Base-by-base conservation (phyloP, 2,888 invertebrate genomes). In the Athalia circularis region DNA sequence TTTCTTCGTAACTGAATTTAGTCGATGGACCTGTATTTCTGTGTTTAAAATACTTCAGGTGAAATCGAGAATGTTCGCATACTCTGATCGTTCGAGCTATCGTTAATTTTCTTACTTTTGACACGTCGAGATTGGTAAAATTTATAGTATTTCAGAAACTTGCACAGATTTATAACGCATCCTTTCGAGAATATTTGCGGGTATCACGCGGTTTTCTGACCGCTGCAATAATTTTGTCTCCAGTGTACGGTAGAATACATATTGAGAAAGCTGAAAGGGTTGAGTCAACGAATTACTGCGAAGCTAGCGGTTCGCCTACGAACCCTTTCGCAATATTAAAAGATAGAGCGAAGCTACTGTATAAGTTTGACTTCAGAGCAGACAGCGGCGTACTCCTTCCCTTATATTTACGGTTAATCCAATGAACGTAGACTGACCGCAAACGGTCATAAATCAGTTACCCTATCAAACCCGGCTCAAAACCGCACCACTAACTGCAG, bases 391-490 rank as follows among this genome's bases (percentile, higher is more conserved):
- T 47, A 8, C 74, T 13, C 11, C 75, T 62, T 62, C 75, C 78
- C 65, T 78, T 61, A 78, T 29, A 79, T 29, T 72, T 61, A 75
- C 75, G 81, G 84, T 87, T 86, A 86, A 86, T 86, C 86, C 85
- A 82, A 81, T 80, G 84, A 85, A 85, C 85, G 80, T 85, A 84
- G 81, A 80, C 78, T 82, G 79, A 85, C 85, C 85, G 81, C 86
- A 85, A 86, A 86, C 84, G 81, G 77, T 79, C 84, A 84, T 87
- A 86, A 87, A 88, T 88, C 87, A 83, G 48, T 15, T 48, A 61
- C 70, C 67, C 72, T 77, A 77, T 64, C 77, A 77, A 65, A 67
- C 65, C 77, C 79, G 79, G 79, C 79, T 79, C 80, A 79, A 80
- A 80, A 77, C 76, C 59, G 77, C 65, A 81, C 81, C 80, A 76